Percentiles rank a stretch among this genome's conserved stretches.
Evolutionary conservation across 2,113 vertebrate species (phyloP).

Genomic region (Merops nubicus): DNA sequence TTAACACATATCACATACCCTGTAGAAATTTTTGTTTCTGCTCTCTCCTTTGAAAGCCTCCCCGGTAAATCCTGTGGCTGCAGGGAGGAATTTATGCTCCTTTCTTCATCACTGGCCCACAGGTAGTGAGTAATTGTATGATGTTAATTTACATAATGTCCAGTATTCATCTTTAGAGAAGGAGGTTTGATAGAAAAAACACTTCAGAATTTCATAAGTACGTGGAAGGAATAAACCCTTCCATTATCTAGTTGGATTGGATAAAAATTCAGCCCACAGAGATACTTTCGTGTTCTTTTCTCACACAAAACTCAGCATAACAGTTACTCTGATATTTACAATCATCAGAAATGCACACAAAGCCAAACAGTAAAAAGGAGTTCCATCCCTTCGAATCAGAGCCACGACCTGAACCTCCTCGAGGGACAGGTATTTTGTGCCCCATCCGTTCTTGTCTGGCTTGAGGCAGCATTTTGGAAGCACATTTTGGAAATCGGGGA

Average conservation of each 20-base stretch:
- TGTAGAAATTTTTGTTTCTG: background rate
- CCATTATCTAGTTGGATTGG: rapidly evolving
- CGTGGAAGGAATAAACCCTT: background rate
- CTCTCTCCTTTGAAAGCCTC: background rate
- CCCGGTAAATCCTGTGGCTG: background rate
- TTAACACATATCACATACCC: background rate
- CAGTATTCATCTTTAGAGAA: background rate
- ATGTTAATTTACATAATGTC: background rate
- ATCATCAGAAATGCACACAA: background rate
- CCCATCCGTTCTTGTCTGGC: background rate
- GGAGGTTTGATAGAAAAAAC: background rate
- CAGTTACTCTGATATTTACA: background rate
- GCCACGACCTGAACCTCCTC: background rate
- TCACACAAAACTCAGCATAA: background rate
- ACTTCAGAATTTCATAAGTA: background rate
- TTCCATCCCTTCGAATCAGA: background rate
- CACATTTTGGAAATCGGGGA: no score
- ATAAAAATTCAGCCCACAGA: background rate
- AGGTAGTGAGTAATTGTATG: background rate
- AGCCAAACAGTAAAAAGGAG: background rate
- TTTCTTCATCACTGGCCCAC: background rate
- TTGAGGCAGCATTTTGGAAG: background rate
- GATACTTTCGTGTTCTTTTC: background rate
- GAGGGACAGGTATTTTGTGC: background rate
- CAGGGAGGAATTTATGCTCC: background rate